A percentile compares a stretch with the other conserved stretches of the same genome.
These are phyloP conservation scores for Periophthalmodon schlosseri DNA, from an alignment of 2,113 vertebrate genomes.

Conservation along the genomic window DNA sequence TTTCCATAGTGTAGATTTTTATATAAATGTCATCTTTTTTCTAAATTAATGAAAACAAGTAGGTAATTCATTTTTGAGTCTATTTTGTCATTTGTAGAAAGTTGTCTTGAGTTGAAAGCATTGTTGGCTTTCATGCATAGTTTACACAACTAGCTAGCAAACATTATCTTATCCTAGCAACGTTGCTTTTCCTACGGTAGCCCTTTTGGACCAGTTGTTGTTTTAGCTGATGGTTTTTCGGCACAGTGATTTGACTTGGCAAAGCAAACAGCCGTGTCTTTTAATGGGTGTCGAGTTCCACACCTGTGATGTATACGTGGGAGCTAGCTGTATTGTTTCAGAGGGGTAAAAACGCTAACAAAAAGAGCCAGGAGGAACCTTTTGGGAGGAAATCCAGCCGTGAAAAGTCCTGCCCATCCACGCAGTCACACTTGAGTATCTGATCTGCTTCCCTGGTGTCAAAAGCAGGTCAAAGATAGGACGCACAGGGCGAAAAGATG, in stretches of 20 bases:
- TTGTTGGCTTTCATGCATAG: background rate
- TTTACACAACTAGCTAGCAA: background rate
- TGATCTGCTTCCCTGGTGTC: background rate
- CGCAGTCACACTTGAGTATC: background rate
- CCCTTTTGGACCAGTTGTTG: conserved; percentile 3
- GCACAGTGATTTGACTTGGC: conserved; percentile 24
- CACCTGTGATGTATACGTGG: conserved; percentile 53
- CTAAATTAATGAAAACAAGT: too few relatives aligned
- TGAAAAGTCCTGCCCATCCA: conserved; percentile 15
- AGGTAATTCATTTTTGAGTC: too few relatives aligned
- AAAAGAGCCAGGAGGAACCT: conserved; percentile 58
- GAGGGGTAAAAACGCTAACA: conserved; percentile 27
- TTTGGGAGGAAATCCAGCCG: conserved; percentile 57
- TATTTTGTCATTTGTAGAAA: too few relatives aligned
- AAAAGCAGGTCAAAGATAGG: background rate
- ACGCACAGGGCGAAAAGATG: background rate
- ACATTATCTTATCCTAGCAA: background rate
- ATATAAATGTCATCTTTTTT: too few relatives aligned
- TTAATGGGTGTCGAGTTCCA: conserved; percentile 64
- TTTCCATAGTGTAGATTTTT: too few relatives aligned
- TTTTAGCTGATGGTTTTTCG: conserved; percentile 8
- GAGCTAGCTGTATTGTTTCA: conserved; percentile 70
- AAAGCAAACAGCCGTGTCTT: conserved; percentile 62
- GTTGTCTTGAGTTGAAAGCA: too few relatives aligned
- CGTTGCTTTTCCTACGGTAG: background rate